Conservation (phyloP, 2,888 invertebrate species). For the Carabus problematicus region DNA sequence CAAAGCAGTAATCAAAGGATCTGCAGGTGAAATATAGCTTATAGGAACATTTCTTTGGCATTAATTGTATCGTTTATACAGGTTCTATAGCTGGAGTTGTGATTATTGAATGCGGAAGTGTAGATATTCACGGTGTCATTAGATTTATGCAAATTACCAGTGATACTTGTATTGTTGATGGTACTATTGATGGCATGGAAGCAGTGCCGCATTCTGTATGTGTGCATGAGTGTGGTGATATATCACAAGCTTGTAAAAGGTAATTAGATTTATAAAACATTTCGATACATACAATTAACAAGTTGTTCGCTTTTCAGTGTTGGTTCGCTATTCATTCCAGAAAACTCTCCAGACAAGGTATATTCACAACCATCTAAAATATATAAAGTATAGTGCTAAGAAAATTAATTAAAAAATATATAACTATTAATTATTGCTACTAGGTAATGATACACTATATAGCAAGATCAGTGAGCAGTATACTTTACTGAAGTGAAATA, state of each 20-base stretch:
- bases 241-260: slow-evolving; percentile 69
- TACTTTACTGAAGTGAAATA: not conserved
- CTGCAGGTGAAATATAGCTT: slow-evolving; percentile 66
- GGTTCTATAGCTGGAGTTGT: slow-evolving; percentile 71
- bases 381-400: not conserved
- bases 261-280: slow-evolving; percentile 46
- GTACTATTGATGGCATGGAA: slow-evolving; percentile 80
- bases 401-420: not conserved
- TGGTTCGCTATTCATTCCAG: slow-evolving; percentile 16
- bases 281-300: not conserved
- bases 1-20: slow-evolving; percentile 80
- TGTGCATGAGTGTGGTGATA: slow-evolving; percentile 78
- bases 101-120: slow-evolving; percentile 64
- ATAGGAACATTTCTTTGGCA: not conserved
- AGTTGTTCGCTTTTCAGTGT: slow-evolving; percentile 9
- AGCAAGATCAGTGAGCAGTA: too few species aligned
- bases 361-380: too few species aligned
- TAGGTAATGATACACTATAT: too few species aligned
- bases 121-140: slow-evolving; percentile 73
- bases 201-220: slow-evolving; percentile 66
- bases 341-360: not conserved
- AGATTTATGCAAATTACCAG: slow-evolving; percentile 72
- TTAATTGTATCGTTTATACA: slow-evolving; percentile 45
- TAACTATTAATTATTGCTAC: not conserved
- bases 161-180: slow-evolving; percentile 76